Evolutionary conservation across 1,140 invertebrate genomes (phyloP), one percentile per base, ranked within the genome.

Genomic region (Rhagoletis zephyria): DNA sequence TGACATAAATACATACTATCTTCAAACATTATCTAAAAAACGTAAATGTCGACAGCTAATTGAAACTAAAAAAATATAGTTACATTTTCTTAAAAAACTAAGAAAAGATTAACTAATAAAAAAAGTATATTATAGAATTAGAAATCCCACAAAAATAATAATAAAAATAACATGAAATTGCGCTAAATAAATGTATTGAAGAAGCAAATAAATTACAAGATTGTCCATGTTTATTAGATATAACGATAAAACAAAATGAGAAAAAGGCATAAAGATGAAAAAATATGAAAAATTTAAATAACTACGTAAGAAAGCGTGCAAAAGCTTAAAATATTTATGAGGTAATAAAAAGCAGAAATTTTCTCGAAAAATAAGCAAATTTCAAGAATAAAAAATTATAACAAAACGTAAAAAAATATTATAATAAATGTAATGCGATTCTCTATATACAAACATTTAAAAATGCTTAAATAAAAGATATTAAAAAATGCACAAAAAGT

Each of bases 361-460:
- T 87, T 56, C 4, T 81, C n/a, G 16, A 59, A 81, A 64, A 87
- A 87, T 16, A 56, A 70, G 60, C 45, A 67, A 64, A 85, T 45
- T 67, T 56, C n/a, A 48, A 61, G 85, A 85, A 67, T 67, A 85
- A 67, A 85, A 65, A 65, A 85, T 67, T 65, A 85, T 64, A 63
- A 85, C 56, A 67, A 87, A 65, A 51, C 48, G 56, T 16, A 77
- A 77, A 87, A 48, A 40, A 87, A 45, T 60, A 77, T 45, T 81
- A 63, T 56, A 87, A 85, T 87, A 51, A 87, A 87, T 87, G 87
- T 87, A 87, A 87, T 87, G 87, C 87, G 67, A 87, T 87, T 87
- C 87, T 87, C 87, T 87, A 87, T 87, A 87, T 63, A 87, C 56
- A 87, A 60, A 87, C 56, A 59, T 74, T 61, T 60, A 87, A 67